Conservation (phyloP, 2,113 vertebrate species). For the Leuciscus idus region DNA sequence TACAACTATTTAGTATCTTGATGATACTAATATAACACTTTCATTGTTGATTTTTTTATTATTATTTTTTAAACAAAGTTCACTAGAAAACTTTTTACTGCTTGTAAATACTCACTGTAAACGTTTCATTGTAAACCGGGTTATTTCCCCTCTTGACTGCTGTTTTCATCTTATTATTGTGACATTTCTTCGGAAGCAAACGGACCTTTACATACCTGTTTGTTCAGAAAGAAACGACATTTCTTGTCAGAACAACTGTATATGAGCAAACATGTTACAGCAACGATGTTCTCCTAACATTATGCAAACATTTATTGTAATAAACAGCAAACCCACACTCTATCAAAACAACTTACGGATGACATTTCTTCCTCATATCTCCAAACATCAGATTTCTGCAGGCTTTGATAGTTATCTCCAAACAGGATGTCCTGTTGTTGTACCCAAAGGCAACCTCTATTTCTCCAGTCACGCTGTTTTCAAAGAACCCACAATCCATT, state of each 20-base stretch:
- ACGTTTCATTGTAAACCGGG: slow-evolving; percentile 84
- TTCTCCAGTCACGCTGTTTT: slow-evolving; percentile 77
- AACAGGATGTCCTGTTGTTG: slow-evolving; percentile 68
- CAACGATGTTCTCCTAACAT: neutral
- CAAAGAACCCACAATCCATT: slow-evolving; percentile 76
- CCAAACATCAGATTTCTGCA: slow-evolving; percentile 84
- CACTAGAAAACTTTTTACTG: neutral
- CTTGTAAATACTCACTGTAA: slow-evolving; percentile 78
- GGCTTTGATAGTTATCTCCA: slow-evolving; percentile 82
- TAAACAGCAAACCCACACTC: neutral
- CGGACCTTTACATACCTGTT: slow-evolving; percentile 87
- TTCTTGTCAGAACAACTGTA: neutral
- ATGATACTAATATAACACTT: neutral
- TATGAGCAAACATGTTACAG: neutral
- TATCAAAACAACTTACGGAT: slow-evolving; percentile 80
- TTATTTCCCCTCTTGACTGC: slow-evolving; percentile 82
- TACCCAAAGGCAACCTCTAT: slow-evolving; percentile 85
- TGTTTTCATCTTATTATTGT: slow-evolving; percentile 84
- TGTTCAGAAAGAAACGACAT: neutral
- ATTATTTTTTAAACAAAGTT: neutral
- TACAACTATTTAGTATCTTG: neutral
- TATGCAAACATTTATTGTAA: neutral
- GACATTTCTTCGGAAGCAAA: slow-evolving; percentile 84
- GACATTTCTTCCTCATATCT: slow-evolving; percentile 85
- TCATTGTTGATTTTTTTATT: neutral